Base-by-base conservation (phyloP, 1,140 invertebrate genomes). In the Drosophila cardini region DNA sequence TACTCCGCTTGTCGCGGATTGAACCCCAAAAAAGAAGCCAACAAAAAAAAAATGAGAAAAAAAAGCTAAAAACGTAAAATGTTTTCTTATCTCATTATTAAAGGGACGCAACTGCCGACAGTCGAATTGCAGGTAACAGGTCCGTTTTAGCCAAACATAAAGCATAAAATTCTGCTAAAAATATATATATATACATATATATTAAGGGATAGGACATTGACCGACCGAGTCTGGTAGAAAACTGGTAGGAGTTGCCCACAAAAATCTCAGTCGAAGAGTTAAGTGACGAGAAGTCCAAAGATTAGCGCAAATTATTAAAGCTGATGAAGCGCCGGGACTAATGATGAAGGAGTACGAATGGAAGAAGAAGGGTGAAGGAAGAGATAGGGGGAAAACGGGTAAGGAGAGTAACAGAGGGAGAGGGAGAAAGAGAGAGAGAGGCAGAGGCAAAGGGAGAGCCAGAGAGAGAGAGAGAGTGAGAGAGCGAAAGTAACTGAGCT, bases 71-170 rank as follows among this genome's bases (percentile, higher is more conserved):
- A 75, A 80, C 71, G 63, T 82, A 72, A 86, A 82, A 81, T 82
- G 75, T 72, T 78, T 53, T 62, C 78, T 82, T 86, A 86, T 86
- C 82, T 69, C 36, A 67, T 87, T 86, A 86, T 86, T 86, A 86
- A 86, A 86, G 76, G 79, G 76, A 67, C 15, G 64, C 57, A 8
- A 55, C 64, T 48, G 63, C 75, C 71, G 62, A 55, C 16, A 55
- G 64, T 55, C 65, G 75, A 8, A 52, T 45, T 52, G 57, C 61
- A 71, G 55, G 69, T 32, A 43, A 38, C 53, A 52, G 61, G 61
- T 53, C 1, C 56, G 15, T 70, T 73, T 78, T 62, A 21, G 56
- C 43, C 62, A 38, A 36, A 67, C 74, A 81, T 81, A 63, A 82
- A 81, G 40, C 42, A 26, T 26, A 62, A 78, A 72, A 81, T 64